phyloP scores from a whole-genome alignment of 35 echinoderm and acorn worm genomes.

The Anneissia japonica region DNA sequence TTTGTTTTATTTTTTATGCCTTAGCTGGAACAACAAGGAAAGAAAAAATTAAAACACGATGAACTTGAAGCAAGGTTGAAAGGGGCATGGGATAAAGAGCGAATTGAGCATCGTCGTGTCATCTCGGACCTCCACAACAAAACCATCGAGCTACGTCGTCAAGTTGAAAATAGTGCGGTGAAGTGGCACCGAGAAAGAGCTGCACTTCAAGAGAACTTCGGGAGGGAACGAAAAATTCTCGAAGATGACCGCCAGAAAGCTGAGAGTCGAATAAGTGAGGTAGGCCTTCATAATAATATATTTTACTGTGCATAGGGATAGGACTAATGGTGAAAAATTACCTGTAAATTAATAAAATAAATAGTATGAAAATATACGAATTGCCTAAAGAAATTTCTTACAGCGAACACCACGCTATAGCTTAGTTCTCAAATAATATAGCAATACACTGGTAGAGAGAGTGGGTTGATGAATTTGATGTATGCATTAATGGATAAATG shows the following conservation, averaged over 20 bases:
- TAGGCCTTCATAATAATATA: no score
- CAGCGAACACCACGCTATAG: no score
- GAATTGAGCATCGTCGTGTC: conserved; percentile 68
- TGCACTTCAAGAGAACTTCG: conserved; percentile 43
- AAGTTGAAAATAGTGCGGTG: conserved; percentile 45
- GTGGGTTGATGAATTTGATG: no score
- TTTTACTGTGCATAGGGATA: no score
- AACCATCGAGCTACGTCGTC: conserved; percentile 65
- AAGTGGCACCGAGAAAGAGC: conserved; percentile 50
- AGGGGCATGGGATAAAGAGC: conserved; percentile 77
- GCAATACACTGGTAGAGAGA: no score
- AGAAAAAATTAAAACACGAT: conserved; percentile 90
- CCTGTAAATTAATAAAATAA: no score
- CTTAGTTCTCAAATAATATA: no score
- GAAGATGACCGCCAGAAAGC: conserved; percentile 47
- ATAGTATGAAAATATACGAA: no score
- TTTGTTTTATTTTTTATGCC: background rate
- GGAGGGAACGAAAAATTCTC: conserved; percentile 52
- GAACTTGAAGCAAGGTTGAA: conserved; percentile 74
- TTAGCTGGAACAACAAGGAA: conserved; percentile 79
- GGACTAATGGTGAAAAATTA: no score
- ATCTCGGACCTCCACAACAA: conserved; percentile 75
- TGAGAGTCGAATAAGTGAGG: conserved; percentile 42
- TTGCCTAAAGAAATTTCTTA: no score
- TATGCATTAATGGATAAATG: no score